These are phyloP conservation scores for Acanthaster planci DNA, from an alignment of 35 echinoderm and acorn worm genomes.

Conservation along the genomic window DNA sequence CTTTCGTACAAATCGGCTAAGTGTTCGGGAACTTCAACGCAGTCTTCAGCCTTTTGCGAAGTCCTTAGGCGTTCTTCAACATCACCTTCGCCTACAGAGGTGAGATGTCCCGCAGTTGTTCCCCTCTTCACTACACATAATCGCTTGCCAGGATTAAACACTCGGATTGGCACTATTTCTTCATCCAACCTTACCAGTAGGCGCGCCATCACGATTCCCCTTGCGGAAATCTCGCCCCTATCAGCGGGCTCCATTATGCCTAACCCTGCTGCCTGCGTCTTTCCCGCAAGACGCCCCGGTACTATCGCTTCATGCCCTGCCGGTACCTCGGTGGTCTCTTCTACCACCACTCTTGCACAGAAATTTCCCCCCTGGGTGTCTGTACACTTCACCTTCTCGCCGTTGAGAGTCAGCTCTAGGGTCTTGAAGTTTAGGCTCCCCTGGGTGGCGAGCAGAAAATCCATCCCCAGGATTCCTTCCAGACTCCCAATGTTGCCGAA, in stretches of 20 bases:
- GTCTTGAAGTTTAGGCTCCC: constrained; percentile 13
- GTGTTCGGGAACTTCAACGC: background rate
- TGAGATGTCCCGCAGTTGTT: background rate
- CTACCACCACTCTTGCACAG: background rate
- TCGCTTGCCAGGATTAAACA: background rate
- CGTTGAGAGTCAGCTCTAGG: background rate
- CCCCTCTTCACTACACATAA: background rate
- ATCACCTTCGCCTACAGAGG: constrained; percentile 9
- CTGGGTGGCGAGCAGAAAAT: constrained; percentile 11
- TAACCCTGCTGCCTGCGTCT: background rate
- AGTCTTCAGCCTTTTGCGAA: background rate
- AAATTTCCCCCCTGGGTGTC: background rate
- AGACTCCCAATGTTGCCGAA: background rate
- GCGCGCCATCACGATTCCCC: background rate
- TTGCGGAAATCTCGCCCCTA: background rate
- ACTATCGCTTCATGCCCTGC: constrained; percentile 31
- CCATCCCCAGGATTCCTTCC: constrained; percentile 36
- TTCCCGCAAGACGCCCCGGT: background rate
- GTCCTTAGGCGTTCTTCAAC: background rate
- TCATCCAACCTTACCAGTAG: background rate
- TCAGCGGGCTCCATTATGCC: constrained; percentile 8
- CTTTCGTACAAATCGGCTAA: constrained; percentile 11
- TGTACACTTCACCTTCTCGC: constrained; percentile 12
- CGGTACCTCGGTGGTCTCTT: background rate
- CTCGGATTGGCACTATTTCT: background rate